Evolutionary conservation across 2,113 vertebrate species (phyloP).

Genomic region (Cyanoliseus patagonus): DNA sequence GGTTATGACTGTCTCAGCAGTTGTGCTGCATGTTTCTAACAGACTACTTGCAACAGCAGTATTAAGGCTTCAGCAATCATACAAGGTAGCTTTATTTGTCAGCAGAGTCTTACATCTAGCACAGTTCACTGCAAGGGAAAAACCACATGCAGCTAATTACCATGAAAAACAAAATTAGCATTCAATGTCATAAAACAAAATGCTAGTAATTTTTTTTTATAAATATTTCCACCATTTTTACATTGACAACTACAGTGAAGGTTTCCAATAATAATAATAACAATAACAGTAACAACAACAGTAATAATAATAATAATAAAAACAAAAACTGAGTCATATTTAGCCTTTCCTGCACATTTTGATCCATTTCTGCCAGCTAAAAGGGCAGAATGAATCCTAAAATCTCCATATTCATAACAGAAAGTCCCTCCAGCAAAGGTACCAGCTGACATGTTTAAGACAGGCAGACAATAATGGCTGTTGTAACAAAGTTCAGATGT

Average conservation of each 20-base stretch:
- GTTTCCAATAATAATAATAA: neutral
- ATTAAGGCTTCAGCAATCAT: neutral
- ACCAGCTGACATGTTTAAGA: neutral
- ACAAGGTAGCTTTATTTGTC: neutral
- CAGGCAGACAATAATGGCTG: neutral
- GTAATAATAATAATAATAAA: neutral
- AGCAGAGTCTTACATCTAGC: neutral
- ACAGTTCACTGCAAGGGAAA: neutral
- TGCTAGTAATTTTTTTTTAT: neutral
- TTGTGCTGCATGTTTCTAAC: neutral
- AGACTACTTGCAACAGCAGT: neutral
- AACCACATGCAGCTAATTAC: neutral
- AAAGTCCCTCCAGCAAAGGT: neutral
- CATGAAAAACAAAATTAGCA: neutral
- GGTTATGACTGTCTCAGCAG: neutral
- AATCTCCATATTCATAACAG: neutral
- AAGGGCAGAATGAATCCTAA: neutral
- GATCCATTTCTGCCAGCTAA: neutral
- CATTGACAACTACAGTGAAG: neutral
- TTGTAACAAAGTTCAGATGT: neutral
- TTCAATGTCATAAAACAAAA: neutral
- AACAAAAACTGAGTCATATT: neutral
- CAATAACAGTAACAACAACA: neutral
- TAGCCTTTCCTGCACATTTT: neutral
- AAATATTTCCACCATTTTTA: neutral